Evolutionary conservation across 2,797 vertebrate genomes (phyloP), one percentile per base, ranked within the genome.

Genomic region (Ctenopoma multispine): DNA sequence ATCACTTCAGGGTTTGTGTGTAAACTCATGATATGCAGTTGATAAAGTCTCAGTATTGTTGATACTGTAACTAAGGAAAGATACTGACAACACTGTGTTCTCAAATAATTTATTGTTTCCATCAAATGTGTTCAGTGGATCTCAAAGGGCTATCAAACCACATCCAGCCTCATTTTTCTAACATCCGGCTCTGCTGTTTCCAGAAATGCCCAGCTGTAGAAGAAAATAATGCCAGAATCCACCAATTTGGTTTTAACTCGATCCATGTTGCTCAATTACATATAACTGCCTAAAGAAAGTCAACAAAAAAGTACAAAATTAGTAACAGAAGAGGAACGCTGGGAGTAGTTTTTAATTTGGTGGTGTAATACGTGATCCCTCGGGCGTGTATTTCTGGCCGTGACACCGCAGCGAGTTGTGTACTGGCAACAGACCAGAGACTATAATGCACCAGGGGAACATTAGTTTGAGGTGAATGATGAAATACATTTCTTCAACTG

Each of bases 311-410:
- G 49, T 58, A 51, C 10, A 50, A 59, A 75, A 84, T 75, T 60
- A 71, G 77, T 18, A 58, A 73, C 47, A 67, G 38, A 58, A 31
- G 49, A 60, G 50, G 29, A 6, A 12, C 21, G 5, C 47, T 47
- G 66, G 55, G 76, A 60, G 53, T 7, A 29, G 57, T 82, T 59
- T 61, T 69, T 57, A 43, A 77, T 64, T 70, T 49, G 18, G 20
- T 67, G 56, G 55, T 4, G 4, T 84, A 56, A 58, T 77, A 74
- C 59, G 47, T 43, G 57, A 59, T 47, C 47, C 85, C 75, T 41
- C 27, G 11, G 66, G 85, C 12, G 3, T 47, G 17, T 59, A 44
- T 80, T 80, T 84, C 72, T 65, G 72, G 63, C 48, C 40, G 13
- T 17, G 56, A 79, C 53, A 31, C 51, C 56, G 41, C 59, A 7